Conservation (phyloP, 64 coral and sea anemone genomes). For the Montipora efflorescens region DNA sequence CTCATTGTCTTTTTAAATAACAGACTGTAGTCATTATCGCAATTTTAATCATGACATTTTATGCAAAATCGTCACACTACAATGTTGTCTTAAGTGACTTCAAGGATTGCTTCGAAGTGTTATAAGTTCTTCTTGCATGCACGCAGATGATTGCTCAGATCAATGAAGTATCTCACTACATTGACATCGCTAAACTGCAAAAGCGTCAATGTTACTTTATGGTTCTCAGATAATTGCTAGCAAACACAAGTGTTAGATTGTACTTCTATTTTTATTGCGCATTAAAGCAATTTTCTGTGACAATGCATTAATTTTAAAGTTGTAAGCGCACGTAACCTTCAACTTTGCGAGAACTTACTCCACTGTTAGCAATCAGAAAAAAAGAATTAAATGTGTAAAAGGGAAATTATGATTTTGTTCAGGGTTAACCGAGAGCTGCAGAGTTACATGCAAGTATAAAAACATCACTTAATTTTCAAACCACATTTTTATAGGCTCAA, state of each 20-base stretch:
- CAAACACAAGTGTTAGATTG: neutral
- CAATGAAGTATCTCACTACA: neutral
- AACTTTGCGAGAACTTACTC: neutral
- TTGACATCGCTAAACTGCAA: neutral
- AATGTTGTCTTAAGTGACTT: neutral
- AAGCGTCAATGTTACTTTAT: neutral
- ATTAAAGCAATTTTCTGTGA: neutral
- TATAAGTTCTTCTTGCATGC: neutral
- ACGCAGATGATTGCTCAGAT: neutral
- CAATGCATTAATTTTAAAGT: conserved; percentile 5
- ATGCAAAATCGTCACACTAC: neutral
- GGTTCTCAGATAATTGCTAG: neutral
- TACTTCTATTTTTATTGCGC: neutral
- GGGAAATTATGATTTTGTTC: neutral
- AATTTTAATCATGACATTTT: neutral
- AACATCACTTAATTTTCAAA: neutral
- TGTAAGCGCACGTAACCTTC: neutral
- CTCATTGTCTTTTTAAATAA: neutral
- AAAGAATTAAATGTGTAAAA: neutral
- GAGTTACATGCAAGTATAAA: neutral
- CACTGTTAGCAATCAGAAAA: neutral
- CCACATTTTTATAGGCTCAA: neutral
- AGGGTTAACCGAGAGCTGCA: neutral
- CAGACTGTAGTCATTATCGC: neutral
- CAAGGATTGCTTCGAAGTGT: neutral